Evolutionary conservation across 1,140 invertebrate genomes (phyloP).

Genomic region (Drosophila carrolli): DNA sequence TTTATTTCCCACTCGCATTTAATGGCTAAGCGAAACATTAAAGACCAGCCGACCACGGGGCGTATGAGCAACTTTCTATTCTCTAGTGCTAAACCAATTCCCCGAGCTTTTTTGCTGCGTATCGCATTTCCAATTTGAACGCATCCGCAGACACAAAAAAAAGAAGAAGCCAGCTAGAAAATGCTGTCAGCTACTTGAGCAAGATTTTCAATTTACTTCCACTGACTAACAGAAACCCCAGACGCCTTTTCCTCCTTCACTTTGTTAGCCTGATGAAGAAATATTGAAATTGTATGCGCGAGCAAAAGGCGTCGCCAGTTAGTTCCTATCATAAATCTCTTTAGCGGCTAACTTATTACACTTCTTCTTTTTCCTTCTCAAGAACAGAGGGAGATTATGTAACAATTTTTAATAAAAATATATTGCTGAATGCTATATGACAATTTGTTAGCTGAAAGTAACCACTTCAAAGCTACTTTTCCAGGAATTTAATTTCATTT

Average conservation of each 20-base stretch:
- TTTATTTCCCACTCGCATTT: slow-evolving; percentile 36
- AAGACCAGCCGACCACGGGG: slow-evolving; percentile 45
- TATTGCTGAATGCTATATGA: slow-evolving; percentile 12
- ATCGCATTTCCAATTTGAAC: slow-evolving; percentile 75
- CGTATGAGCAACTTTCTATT: slow-evolving; percentile 63
- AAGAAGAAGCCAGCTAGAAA: slow-evolving; percentile 17
- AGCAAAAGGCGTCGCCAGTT: slow-evolving; percentile 51
- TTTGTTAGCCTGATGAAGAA: slow-evolving; percentile 62
- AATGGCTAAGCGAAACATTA: slow-evolving; percentile 43
- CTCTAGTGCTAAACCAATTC: slow-evolving; percentile 19
- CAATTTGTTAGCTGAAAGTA: slow-evolving; percentile 28
- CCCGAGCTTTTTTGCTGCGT: slow-evolving; percentile 28
- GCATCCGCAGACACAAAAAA: slow-evolving; percentile 35
- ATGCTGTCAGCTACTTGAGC: slow-evolving; percentile 65
- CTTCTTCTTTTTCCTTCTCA: neutral
- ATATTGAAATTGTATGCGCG: slow-evolving; percentile 76
- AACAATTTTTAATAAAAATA: slow-evolving; percentile 27
- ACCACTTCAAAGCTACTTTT: slow-evolving; percentile 53
- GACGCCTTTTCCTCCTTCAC: slow-evolving; percentile 6
- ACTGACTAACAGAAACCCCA: slow-evolving; percentile 7
- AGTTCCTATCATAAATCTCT: slow-evolving; percentile 74
- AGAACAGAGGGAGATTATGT: slow-evolving; percentile 16
- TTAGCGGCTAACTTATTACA: slow-evolving; percentile 49
- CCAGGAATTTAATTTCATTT: slow-evolving; percentile 43
- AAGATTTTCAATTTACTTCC: slow-evolving; percentile 77